Evolutionary conservation across 2,888 invertebrate species (phyloP).

Genomic region (Scaptomyza flava): DNA sequence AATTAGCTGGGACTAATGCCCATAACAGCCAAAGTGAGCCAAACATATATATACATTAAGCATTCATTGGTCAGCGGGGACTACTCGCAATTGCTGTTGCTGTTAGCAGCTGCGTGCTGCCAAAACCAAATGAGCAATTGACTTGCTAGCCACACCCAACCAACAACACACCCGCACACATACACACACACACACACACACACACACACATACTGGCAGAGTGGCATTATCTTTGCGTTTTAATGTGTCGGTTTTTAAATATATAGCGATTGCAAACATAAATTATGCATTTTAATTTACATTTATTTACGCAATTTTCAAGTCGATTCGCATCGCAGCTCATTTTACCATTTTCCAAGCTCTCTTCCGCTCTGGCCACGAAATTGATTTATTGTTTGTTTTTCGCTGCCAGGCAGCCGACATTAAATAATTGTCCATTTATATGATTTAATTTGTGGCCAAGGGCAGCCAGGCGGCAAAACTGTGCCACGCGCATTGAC

Average conservation of each 20-base stretch:
- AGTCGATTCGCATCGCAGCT: conserved; percentile 64
- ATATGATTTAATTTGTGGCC: conserved; percentile 81
- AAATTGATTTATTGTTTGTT: conserved; percentile 29
- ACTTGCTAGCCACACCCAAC: conserved; percentile 53
- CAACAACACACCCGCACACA: not conserved
- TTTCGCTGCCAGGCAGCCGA: conserved; percentile 27
- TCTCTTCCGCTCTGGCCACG: conserved; percentile 8
- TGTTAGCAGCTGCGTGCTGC: conserved; percentile 73
- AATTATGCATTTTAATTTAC: conserved; percentile 80
- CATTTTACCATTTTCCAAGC: conserved; percentile 45
- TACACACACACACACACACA: not conserved
- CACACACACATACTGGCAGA: not conserved
- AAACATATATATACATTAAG: conserved; percentile 63
- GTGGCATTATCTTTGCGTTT: conserved; percentile 75
- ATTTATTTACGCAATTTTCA: conserved; percentile 75
- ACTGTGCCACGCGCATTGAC: conserved; percentile 69
- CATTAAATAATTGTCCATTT: conserved; percentile 81
- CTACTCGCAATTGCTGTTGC: conserved; percentile 47
- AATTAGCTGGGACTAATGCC: conserved; percentile 66
- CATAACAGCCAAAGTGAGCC: conserved; percentile 34
- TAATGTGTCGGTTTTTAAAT: conserved; percentile 81
- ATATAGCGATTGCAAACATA: conserved; percentile 76
- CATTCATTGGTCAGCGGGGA: conserved; percentile 78
- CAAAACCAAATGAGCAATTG: conserved; percentile 81
- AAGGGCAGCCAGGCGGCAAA: conserved; percentile 57